Percentiles rank a stretch among this genome's conserved stretches.
Conservation (phyloP, 2,888 invertebrate species). For the Celastrina argiolus region DNA sequence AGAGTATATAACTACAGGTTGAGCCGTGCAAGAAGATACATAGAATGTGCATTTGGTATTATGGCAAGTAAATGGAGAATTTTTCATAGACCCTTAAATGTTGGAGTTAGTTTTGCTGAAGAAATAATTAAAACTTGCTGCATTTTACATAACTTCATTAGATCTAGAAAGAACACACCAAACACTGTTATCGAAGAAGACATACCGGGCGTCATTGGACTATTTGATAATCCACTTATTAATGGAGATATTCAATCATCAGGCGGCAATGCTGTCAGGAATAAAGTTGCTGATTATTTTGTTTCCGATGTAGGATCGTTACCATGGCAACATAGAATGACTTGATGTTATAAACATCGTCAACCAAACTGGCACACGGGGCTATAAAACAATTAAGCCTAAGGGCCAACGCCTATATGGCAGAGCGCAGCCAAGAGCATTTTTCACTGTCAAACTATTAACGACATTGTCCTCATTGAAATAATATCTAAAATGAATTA, state of each 20-base stretch:
- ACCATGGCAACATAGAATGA: constrained; percentile 3
- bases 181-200: neutral
- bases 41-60: constrained; percentile 19
- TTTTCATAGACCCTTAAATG: constrained; percentile 18
- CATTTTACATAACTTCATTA: neutral
- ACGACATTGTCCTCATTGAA: too few relatives aligned
- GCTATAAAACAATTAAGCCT: too few relatives aligned
- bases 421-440: too few relatives aligned
- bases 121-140: constrained; percentile 3
- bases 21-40: constrained; percentile 17
- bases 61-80: constrained; percentile 19
- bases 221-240: neutral
- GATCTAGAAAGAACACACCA: neutral
- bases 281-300: neutral
- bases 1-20: constrained; percentile 30
- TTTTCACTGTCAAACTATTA: too few relatives aligned
- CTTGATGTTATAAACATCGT: too few relatives aligned
- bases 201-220: neutral
- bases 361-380: too few relatives aligned
- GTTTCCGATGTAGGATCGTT: neutral
- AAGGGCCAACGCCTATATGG: too few relatives aligned
- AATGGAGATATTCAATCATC: neutral
- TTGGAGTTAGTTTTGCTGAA: neutral
- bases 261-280: neutral
- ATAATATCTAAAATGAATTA: too few relatives aligned